Conservation (phyloP, 1,140 invertebrate genomes). For the Anastatus disparis region DNA sequence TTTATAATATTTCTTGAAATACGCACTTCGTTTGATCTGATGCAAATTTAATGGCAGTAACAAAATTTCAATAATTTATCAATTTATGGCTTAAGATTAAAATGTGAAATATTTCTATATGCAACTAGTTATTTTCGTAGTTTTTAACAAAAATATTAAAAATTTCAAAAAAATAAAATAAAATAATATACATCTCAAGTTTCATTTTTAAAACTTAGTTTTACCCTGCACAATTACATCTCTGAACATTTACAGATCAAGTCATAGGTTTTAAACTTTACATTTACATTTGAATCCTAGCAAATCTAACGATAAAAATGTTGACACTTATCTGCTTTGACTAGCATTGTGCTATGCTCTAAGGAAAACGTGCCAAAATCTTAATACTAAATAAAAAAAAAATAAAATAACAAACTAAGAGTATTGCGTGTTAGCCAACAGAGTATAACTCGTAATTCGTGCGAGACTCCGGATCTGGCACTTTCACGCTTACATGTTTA, state of each 20-base stretch:
- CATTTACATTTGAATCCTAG: constrained; percentile 7
- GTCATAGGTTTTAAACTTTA: constrained; percentile 36
- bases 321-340: constrained; percentile 52
- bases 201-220: constrained; percentile 30
- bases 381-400: constrained; percentile 29
- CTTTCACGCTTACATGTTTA: constrained; percentile 32
- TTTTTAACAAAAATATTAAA: constrained; percentile 12
- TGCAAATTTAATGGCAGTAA: constrained; percentile 19
- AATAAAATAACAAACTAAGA: constrained; percentile 33
- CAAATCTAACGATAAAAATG: constrained; percentile 44
- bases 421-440: neutral
- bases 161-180: constrained; percentile 11
- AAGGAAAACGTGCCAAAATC: constrained; percentile 40
- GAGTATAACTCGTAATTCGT: constrained; percentile 38
- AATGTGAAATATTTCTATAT: neutral
- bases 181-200: neutral
- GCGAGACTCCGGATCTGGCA: constrained; percentile 30
- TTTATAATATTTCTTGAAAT: constrained; percentile 11
- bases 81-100: neutral
- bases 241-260: constrained; percentile 30
- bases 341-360: constrained; percentile 52
- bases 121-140: neutral
- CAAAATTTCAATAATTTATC: constrained; percentile 21
- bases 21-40: neutral
- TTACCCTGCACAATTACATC: constrained; percentile 37